Evolutionary conservation across 2,797 vertebrate genomes (phyloP), one percentile per base, ranked within the genome.

Genomic region (Myripristis murdjan): DNA sequence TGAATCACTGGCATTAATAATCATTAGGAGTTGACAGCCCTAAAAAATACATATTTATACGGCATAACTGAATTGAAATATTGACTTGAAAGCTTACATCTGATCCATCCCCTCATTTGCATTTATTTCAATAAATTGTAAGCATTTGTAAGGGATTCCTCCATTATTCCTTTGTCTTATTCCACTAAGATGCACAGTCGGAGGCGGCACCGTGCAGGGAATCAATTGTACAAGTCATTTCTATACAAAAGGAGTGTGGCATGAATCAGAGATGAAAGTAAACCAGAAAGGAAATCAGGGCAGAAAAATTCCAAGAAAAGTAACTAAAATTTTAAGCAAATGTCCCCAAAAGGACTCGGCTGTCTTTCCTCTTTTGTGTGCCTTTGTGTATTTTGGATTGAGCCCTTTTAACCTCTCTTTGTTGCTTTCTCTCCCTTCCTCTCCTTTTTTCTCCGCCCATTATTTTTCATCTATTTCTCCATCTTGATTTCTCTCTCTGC

Each of bases 241-340:
- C n/a, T 62, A 67, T 71, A 84, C 64, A 69, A 86, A 85, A 73
- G 69, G 49, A 61, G 43, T 44, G 54, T 64, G 67, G 56, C 76
- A 79, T 35, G 8, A 68, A 82, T 82, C 72, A 64, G 20, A 82
- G 87, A 91, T 89, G 85, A 79, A 87, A 83, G 82, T 71, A 86
- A 82, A 85, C 83, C 73, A 41, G 70, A 44, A 31, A 33, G 70
- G 64, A 83, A 89, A 80, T 83, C 47, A 6, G 77, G 77, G 69
- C 75, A 71, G 62, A 79, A 77, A 79, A 70, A 81, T 73, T 83
- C 70, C 71, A 57, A 85, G 73, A 52, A 15, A 64, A 70, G 67
- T 70, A 68, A 69, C 82, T 84, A 73, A 20, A 77, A 53, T 81
- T 84, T 84, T 60, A 68, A 77, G 74, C 76, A 65, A 52, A 84